Percentiles rank a stretch among this genome's conserved stretches.
These are phyloP conservation scores for Callithrix jacchus DNA, from an alignment of 2,113 vertebrate species.

Conservation along the genomic window DNA sequence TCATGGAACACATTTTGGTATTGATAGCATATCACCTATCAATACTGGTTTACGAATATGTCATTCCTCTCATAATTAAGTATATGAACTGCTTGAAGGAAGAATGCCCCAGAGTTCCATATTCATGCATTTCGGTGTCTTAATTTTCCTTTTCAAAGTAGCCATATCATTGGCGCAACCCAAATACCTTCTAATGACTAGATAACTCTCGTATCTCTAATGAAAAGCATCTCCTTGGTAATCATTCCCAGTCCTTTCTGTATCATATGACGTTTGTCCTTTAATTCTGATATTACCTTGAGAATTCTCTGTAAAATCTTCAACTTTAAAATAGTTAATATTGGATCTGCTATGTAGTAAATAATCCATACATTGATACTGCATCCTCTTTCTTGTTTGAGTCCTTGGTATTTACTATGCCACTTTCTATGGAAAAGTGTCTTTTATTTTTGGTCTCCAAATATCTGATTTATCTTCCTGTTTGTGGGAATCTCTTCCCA, in stretches of 20 bases:
- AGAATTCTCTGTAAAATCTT: neutral
- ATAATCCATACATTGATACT: neutral
- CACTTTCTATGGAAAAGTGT: neutral
- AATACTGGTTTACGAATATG: neutral
- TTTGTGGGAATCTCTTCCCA: neutral
- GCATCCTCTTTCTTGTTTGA: neutral
- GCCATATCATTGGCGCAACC: neutral
- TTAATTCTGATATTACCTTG: neutral
- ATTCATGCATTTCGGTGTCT: neutral
- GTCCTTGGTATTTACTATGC: neutral
- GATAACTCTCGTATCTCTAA: neutral
- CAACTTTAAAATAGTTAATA: neutral
- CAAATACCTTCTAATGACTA: neutral
- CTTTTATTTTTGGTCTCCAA: neutral
- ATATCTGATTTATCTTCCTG: neutral
- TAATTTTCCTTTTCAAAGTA: neutral
- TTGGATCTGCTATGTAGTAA: neutral
- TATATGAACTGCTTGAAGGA: neutral
- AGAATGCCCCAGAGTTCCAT: neutral
- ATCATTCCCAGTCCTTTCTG: neutral
- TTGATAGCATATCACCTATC: neutral
- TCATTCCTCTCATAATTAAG: neutral
- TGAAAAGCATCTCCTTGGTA: neutral
- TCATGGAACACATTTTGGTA: neutral
- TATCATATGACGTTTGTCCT: neutral